These are phyloP conservation scores for Diuraphis noxia DNA, from an alignment of 1,140 invertebrate species.

Conservation along the genomic window DNA sequence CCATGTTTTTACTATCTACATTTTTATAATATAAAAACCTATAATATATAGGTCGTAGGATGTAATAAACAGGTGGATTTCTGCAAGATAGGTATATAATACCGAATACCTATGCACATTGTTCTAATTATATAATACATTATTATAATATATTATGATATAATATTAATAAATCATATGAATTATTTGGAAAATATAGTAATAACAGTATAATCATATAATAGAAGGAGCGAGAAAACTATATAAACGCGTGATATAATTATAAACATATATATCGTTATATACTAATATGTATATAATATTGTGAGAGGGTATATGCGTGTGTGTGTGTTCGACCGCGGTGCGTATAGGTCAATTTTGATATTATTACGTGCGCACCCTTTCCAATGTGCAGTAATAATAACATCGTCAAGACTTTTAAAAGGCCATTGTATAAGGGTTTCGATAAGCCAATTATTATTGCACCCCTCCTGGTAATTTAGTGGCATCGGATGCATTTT, in stretches of 20 bases:
- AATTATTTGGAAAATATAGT: not conserved
- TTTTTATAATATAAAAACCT: too few relatives aligned
- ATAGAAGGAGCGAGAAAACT: not conserved
- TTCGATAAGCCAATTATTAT: constrained; percentile 18
- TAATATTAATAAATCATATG: not conserved
- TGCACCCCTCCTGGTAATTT: constrained; percentile 11
- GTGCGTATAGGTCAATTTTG: constrained; percentile 25
- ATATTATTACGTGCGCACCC: not conserved
- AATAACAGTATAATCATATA: not conserved
- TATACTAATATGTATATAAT: not conserved
- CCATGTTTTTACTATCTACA: too few relatives aligned
- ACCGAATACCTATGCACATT: not conserved
- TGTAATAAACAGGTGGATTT: not conserved
- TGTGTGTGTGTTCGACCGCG: not conserved
- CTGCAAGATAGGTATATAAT: not conserved
- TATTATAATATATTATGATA: too few relatives aligned
- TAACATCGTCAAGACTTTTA: constrained; percentile 13
- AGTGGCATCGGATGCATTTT: not conserved
- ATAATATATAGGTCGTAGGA: not conserved
- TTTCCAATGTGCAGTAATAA: constrained; percentile 14
- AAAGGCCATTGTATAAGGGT: constrained; percentile 25
- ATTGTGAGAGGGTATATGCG: not conserved
- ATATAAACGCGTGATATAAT: not conserved
- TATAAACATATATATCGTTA: not conserved
- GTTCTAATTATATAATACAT: not conserved